Conservation (phyloP, 2,797 vertebrate genomes). For the Oreochromis mossambicus region DNA sequence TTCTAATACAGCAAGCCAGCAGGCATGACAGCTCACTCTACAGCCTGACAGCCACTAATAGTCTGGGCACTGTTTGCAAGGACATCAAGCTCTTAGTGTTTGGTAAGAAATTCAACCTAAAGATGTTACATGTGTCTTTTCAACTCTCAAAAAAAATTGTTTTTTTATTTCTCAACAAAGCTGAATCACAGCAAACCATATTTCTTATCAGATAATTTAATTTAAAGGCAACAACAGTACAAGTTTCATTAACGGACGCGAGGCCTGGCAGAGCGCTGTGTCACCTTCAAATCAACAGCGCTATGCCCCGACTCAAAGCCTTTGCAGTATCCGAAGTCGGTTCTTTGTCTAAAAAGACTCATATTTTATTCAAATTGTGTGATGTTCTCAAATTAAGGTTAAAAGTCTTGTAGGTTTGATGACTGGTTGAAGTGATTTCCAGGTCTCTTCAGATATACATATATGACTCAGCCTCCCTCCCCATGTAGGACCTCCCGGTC, state of each 20-base stretch:
- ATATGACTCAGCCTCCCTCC: not conserved
- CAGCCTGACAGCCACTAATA: constrained; percentile 90
- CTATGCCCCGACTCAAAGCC: not conserved
- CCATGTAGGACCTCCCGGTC: constrained; percentile 87
- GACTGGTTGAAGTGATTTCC: not conserved
- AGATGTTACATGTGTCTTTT: not conserved
- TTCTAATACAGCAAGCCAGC: constrained; percentile 89
- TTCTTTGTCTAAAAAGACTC: not conserved
- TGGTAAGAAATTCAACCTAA: constrained; percentile 72
- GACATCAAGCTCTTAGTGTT: constrained; percentile 89
- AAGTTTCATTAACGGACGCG: not conserved
- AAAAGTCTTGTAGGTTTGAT: not conserved
- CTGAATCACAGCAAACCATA: not conserved
- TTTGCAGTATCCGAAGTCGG: not conserved
- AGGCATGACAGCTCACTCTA: constrained; percentile 89
- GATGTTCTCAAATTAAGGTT: not conserved
- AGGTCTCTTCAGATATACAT: not conserved
- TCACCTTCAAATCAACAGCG: not conserved
- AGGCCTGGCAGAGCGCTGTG: not conserved
- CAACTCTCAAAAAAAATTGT: not conserved
- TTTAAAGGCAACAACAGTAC: not conserved
- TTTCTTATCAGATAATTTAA: not conserved
- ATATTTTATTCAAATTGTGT: not conserved
- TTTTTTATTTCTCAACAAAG: not conserved
- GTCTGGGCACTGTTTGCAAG: constrained; percentile 88